Evolutionary conservation across 2,797 vertebrate species (phyloP), one percentile per base, ranked within the genome.

Genomic region (Enteromius anoplus): DNA sequence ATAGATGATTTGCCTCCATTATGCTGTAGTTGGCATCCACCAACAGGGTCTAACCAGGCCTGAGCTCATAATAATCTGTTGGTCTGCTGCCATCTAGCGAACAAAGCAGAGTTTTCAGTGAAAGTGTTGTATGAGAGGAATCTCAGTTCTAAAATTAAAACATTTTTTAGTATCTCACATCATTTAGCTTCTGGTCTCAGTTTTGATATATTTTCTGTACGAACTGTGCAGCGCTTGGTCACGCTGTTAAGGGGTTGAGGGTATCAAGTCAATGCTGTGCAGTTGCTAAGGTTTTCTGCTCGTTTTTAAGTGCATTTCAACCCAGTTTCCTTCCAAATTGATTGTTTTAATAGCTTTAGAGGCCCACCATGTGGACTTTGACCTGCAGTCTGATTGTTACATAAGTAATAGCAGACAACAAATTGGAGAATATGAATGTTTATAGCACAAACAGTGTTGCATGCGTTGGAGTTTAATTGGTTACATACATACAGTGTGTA

Each of bases 71-170:
- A 64, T 34, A 55, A 65, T 87, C 47, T 85, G 68, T 75, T 83
- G 75, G 73, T 88, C 58, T 86, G 78, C 80, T 87, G 77, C 75
- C 75, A 78, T 84, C 89, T 85, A 40, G 82, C 85, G 89, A 62
- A 70, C 7, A 42, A 78, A 47, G 15, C 23, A 21, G 17, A 26
- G 15, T 51, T 49, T 47, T 42, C 17, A 40, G 7, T 29, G 2
- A 14, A 2, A n/a, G 23, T 29, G 51, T 58, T 45, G 15, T 45
- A 2, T 14, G 7, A 42, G 12, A 40, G 49, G 3, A 70, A 69
- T 26, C n/a, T 66, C 3, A 11, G 40, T 77, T 21, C 15, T 42
- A 29, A 64, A 21, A 60, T 9, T 3, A 6, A 1, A 12, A 21
- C 34, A 0, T 8, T 75, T 53, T 72, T 37, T 14, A n/a, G 10